phyloP scores from a whole-genome alignment of 2,113 vertebrate species.

The Pardalotus punctatus region DNA sequence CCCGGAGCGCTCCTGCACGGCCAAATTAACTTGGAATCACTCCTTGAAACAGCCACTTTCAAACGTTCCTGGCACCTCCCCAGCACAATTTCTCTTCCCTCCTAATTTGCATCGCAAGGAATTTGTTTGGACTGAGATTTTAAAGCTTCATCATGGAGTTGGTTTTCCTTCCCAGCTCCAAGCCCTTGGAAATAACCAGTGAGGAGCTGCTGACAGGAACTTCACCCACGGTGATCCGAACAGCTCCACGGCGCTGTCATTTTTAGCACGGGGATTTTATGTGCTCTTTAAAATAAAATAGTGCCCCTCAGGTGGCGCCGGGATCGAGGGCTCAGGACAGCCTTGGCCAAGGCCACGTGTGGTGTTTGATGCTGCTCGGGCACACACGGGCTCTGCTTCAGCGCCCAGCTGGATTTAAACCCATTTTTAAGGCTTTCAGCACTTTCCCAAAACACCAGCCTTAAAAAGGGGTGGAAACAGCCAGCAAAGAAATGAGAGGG shows the following conservation, averaged over 20 bases:
- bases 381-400: not conserved
- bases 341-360: not conserved
- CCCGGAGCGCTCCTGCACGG: fast-evolving
- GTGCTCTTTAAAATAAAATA: not conserved
- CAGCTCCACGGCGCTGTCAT: not conserved
- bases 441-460: not conserved
- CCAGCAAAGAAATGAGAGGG: not conserved
- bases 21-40: not conserved
- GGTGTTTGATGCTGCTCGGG: not conserved
- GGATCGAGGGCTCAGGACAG: not conserved
- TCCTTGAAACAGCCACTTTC: not conserved
- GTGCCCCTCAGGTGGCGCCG: not conserved
- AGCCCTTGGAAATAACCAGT: not conserved
- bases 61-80: not conserved
- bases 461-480: not conserved
- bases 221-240: not conserved
- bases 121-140: not conserved
- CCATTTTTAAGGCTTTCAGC: not conserved
- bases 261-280: not conserved
- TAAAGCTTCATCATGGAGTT: not conserved
- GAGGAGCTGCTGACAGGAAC: not conserved
- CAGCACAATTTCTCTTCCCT: not conserved
- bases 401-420: not conserved
- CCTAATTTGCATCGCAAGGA: not conserved
- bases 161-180: not conserved